A percentile compares a stretch with the other conserved stretches of the same genome.
These are phyloP conservation scores for Passer montanus DNA, from an alignment of 2,113 vertebrate species.

Conservation along the genomic window DNA sequence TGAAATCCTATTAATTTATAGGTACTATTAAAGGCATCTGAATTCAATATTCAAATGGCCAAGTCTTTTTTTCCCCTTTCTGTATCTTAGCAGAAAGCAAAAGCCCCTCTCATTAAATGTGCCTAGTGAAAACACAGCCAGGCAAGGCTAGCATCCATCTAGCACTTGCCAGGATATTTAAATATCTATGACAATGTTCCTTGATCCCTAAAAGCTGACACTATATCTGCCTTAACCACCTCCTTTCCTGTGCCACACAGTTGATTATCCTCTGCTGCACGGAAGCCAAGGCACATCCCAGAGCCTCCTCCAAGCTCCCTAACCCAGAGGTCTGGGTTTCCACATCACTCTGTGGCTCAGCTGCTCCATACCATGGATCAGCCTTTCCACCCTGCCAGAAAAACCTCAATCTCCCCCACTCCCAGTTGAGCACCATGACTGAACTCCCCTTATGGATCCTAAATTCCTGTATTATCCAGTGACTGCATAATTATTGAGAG, in stretches of 20 bases:
- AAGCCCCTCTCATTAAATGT: background rate
- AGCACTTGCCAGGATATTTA: background rate
- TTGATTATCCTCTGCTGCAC: background rate
- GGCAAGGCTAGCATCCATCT: background rate
- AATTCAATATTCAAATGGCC: slow-evolving; percentile 36
- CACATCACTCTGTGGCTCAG: background rate
- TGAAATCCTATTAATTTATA: slow-evolving; percentile 66
- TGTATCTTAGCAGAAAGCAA: background rate
- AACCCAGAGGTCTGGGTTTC: background rate
- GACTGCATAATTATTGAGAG: background rate
- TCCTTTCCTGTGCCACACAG: background rate
- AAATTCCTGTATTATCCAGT: background rate
- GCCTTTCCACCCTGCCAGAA: background rate
- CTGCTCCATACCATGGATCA: background rate
- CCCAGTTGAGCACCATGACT: background rate
- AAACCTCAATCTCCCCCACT: background rate
- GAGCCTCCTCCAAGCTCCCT: background rate
- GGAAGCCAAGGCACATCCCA: background rate
- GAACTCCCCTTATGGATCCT: background rate
- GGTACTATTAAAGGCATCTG: slow-evolving; percentile 34
- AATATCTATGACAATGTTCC: background rate
- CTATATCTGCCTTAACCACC: background rate
- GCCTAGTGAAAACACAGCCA: background rate
- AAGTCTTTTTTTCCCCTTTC: background rate
- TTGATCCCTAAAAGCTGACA: background rate